phyloP scores from a whole-genome alignment of 2,797 vertebrate genomes.

The Hemibagrus guttatus region DNA sequence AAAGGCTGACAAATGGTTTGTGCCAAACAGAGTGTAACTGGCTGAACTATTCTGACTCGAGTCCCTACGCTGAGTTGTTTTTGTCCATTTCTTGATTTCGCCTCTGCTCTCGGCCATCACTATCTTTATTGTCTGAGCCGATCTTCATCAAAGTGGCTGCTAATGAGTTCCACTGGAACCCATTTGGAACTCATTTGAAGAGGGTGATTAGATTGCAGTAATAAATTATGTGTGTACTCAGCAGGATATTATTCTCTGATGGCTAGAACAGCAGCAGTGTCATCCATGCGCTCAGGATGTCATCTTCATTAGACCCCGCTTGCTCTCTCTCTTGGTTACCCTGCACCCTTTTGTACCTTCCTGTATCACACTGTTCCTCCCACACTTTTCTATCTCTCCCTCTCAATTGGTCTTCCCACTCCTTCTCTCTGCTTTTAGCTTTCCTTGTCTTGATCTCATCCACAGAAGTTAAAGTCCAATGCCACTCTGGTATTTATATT shows the following conservation, averaged over 20 bases:
- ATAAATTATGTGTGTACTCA: slow-evolving; percentile 74
- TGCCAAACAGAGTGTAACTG: background rate
- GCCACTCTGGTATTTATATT: background rate
- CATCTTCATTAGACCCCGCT: slow-evolving; percentile 53
- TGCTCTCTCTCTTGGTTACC: background rate
- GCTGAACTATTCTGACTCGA: slow-evolving; percentile 33
- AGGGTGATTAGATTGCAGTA: slow-evolving; percentile 71
- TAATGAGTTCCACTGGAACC: slow-evolving; percentile 77
- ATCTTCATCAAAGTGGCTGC: slow-evolving; percentile 68
- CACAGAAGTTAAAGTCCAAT: background rate
- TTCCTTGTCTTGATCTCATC: background rate
- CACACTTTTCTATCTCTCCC: background rate
- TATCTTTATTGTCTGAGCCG: slow-evolving; percentile 62
- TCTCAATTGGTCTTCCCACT: background rate
- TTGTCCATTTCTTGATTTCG: slow-evolving; percentile 23
- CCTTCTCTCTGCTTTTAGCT: background rate
- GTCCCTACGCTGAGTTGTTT: slow-evolving; percentile 25
- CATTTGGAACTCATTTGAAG: slow-evolving; percentile 71
- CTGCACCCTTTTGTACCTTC: background rate
- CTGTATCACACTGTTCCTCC: background rate
- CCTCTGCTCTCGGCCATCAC: slow-evolving; percentile 19
- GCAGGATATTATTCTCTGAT: slow-evolving; percentile 64
- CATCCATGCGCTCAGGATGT: slow-evolving; percentile 49
- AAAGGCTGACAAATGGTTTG: background rate
- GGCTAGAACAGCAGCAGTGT: slow-evolving; percentile 43